Conservation (phyloP, 2,113 vertebrate genomes). For the Carollia perspicillata region DNA sequence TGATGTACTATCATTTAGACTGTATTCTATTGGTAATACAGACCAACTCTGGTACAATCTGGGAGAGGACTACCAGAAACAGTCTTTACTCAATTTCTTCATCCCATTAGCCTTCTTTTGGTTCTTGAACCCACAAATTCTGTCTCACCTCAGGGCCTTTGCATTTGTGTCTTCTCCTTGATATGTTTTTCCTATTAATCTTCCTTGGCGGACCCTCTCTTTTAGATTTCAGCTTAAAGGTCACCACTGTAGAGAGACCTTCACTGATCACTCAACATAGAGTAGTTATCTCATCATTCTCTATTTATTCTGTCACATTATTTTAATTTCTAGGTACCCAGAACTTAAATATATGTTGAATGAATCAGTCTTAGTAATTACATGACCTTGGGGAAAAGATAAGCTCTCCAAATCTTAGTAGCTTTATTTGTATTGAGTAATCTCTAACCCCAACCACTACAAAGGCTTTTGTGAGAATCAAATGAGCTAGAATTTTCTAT, state of each 20-base stretch:
- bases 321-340: not conserved
- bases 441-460: not conserved
- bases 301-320: not conserved
- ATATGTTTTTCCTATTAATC: not conserved
- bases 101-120: not conserved
- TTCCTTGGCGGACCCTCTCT: not conserved
- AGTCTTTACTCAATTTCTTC: not conserved
- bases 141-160: not conserved
- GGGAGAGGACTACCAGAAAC: not conserved
- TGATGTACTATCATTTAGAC: not conserved
- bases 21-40: not conserved
- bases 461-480: not conserved
- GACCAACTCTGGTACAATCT: not conserved
- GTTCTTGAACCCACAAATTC: not conserved
- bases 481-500: conserved; percentile 14
- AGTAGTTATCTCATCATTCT: not conserved
- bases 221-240: not conserved
- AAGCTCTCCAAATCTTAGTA: not conserved
- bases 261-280: not conserved
- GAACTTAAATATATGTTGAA: not conserved
- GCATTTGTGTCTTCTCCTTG: not conserved
- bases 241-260: not conserved
- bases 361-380: not conserved
- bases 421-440: not conserved
- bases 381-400: not conserved